Evolutionary conservation across 2,797 vertebrate genomes (phyloP).

Genomic region (Picus viridis): DNA sequence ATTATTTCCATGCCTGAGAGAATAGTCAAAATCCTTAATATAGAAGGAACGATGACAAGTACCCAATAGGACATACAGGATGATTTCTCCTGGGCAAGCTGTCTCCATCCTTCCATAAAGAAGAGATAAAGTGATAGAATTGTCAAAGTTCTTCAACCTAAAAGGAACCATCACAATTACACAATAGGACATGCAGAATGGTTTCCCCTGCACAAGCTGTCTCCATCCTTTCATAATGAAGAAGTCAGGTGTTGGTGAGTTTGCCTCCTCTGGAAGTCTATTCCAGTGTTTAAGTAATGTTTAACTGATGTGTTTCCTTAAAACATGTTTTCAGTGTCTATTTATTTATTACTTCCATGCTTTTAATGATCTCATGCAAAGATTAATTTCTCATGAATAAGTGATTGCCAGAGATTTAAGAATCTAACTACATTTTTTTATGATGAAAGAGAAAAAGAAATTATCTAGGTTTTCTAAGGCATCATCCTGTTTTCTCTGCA

Average conservation of each 20-base stretch:
- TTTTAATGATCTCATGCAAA: neutral
- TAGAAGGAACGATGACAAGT: neutral
- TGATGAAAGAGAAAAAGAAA: neutral
- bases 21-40: neutral
- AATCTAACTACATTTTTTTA: neutral
- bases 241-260: accelerated
- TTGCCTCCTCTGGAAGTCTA: neutral
- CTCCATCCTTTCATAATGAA: neutral
- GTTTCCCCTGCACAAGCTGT: neutral
- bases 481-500: conserved; percentile 1
- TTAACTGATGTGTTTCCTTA: neutral
- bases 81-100: neutral
- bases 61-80: neutral
- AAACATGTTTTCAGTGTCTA: neutral
- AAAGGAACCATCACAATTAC: neutral
- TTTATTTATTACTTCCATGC: neutral
- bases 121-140: accelerated
- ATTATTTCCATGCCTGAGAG: neutral
- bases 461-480: neutral
- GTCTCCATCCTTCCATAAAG: neutral
- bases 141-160: neutral
- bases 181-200: neutral
- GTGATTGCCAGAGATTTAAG: neutral
- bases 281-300: neutral
- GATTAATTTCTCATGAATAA: neutral